These are phyloP conservation scores for Camponotus floridanus DNA, from an alignment of 1,140 invertebrate genomes.

Conservation along the genomic window DNA sequence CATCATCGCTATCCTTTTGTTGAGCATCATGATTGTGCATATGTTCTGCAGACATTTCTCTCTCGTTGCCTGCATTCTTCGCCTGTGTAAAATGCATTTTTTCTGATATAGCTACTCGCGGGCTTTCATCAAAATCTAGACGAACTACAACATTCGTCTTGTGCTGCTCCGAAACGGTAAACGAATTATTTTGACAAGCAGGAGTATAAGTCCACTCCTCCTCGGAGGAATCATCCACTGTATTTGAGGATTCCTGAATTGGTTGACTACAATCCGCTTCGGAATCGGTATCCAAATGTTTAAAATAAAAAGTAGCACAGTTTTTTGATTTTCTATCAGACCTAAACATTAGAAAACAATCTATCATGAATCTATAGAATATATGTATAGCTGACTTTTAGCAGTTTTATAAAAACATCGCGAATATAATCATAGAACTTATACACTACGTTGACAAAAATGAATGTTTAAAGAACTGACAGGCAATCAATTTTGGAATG, in stretches of 20 bases:
- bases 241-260: constrained; percentile 72
- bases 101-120: constrained; percentile 65
- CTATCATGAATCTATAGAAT: not conserved
- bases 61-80: constrained; percentile 28
- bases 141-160: constrained; percentile 78
- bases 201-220: constrained; percentile 91
- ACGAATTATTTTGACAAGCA: constrained; percentile 78
- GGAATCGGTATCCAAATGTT: constrained; percentile 93
- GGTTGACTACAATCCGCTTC: constrained; percentile 85
- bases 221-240: constrained; percentile 89
- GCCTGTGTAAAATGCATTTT: constrained; percentile 42
- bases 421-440: too few relatives aligned
- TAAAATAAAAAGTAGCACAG: constrained; percentile 93
- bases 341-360: constrained; percentile 75
- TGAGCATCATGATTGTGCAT: constrained; percentile 30
- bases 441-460: not conserved
- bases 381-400: too few relatives aligned
- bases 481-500: not conserved
- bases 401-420: too few relatives aligned
- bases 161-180: constrained; percentile 62
- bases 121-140: constrained; percentile 78
- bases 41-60: constrained; percentile 47
- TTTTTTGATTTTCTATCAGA: constrained; percentile 93
- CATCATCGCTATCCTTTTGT: constrained; percentile 81
- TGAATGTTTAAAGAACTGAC: not conserved